Evolutionary conservation across 2,888 invertebrate genomes (phyloP).

Genomic region (Ophion ventricosus): DNA sequence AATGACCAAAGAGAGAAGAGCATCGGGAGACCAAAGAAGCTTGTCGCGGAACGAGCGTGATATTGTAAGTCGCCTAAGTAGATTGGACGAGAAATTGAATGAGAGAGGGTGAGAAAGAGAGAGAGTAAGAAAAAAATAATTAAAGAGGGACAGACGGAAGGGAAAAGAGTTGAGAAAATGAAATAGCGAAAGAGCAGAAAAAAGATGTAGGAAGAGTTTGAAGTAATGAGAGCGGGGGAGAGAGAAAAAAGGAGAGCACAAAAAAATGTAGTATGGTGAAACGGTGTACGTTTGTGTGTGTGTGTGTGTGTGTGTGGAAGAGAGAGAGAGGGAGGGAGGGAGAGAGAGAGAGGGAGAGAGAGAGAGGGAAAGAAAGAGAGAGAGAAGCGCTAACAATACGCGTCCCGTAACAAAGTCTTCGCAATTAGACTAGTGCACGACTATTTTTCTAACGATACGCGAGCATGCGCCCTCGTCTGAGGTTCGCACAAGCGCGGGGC

Average conservation of each 20-base stretch:
- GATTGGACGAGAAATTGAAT: neutral
- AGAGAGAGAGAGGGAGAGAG: neutral
- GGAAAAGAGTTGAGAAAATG: neutral
- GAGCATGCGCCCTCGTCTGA: neutral
- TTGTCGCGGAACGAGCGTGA: slow-evolving; percentile 46
- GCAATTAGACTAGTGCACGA: slow-evolving; percentile 57
- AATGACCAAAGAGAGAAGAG: neutral
- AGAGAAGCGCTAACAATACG: neutral
- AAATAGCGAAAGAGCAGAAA: neutral
- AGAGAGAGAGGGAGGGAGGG: neutral
- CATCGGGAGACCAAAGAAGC: slow-evolving; percentile 65
- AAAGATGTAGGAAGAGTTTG: neutral
- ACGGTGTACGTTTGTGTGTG: neutral
- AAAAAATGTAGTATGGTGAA: neutral
- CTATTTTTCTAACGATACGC: slow-evolving; percentile 73
- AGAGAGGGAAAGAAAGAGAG: neutral
- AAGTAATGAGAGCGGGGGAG: neutral
- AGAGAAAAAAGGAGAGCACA: neutral
- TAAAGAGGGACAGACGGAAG: neutral
- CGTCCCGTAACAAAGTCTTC: slow-evolving; percentile 44
- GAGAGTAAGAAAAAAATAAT: neutral
- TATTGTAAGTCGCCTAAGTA: neutral
- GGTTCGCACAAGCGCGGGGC: slow-evolving; percentile 27
- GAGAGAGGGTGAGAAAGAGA: neutral
- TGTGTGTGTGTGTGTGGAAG: too few relatives aligned